A percentile compares a stretch with the other conserved stretches of the same genome.
phyloP scores from a whole-genome alignment of 64 coral and sea anemone species.

The Actinia equina region DNA sequence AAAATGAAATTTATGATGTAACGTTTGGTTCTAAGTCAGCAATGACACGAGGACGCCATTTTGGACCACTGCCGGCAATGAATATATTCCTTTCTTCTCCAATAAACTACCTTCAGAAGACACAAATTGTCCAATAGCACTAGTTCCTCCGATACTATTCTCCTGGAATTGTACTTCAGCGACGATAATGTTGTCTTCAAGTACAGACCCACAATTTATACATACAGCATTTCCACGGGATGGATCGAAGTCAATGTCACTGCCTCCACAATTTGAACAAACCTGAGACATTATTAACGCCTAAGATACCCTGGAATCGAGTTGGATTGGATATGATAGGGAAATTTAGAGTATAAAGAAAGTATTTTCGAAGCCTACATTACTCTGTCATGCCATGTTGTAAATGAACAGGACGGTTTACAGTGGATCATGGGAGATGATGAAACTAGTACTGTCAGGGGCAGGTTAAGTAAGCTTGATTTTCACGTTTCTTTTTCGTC shows the following conservation, averaged over 20 bases:
- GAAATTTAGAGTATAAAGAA: neutral
- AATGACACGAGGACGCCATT: neutral
- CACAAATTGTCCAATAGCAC: slow-evolving; percentile 96
- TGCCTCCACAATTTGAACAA: slow-evolving; percentile 98
- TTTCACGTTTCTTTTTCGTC: neutral
- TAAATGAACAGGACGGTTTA: neutral
- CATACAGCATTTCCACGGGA: slow-evolving; percentile 95
- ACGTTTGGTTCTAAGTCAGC: neutral
- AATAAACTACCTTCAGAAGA: slow-evolving; percentile 80
- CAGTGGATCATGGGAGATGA: slow-evolving; percentile 1
- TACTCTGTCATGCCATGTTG: neutral
- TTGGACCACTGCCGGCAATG: neutral
- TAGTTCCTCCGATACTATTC: slow-evolving; percentile 86
- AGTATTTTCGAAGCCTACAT: neutral
- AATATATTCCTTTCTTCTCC: neutral
- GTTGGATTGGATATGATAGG: neutral
- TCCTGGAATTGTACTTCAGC: slow-evolving; percentile 98
- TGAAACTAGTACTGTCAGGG: neutral
- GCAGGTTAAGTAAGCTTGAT: neutral
- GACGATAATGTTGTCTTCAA: slow-evolving; percentile 95
- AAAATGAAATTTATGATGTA: no score
- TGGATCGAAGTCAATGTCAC: slow-evolving; percentile 91
- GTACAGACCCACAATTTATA: slow-evolving; percentile 89
- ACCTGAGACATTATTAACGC: slow-evolving; percentile 69
- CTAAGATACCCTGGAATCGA: neutral